These are phyloP conservation scores for Perdita meconis DNA, from an alignment of 2,888 invertebrate genomes.

Conservation along the genomic window DNA sequence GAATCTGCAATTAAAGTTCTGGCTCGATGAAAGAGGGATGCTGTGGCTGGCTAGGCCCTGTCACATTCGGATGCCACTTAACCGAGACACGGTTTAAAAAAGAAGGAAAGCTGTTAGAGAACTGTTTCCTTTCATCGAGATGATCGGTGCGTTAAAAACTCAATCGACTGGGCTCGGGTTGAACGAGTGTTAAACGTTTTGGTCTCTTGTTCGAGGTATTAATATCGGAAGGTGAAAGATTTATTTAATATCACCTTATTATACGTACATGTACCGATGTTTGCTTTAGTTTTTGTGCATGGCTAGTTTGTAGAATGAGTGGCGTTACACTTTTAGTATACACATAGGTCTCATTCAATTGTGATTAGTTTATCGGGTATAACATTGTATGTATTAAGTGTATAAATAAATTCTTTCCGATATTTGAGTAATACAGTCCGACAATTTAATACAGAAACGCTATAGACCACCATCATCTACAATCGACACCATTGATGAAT, in stretches of 20 bases:
- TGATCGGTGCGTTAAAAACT: neutral
- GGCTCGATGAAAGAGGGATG: slow-evolving; percentile 44
- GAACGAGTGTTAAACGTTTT: neutral
- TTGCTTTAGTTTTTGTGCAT: no score
- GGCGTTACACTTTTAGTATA: no score
- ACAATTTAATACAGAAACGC: slow-evolving; percentile 7
- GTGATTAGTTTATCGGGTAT: no score
- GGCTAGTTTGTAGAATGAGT: no score
- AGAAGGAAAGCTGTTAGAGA: slow-evolving; percentile 13
- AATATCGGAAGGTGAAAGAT: no score
- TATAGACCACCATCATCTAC: slow-evolving; percentile 3
- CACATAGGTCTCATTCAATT: no score
- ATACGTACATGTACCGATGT: no score
- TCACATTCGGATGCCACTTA: slow-evolving; percentile 11
- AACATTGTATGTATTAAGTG: no score
- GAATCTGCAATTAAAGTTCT: slow-evolving; percentile 59
- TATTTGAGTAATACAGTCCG: no score
- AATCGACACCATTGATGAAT: slow-evolving; percentile 6
- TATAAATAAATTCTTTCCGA: no score
- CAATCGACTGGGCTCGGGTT: neutral
- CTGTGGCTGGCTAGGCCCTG: slow-evolving; percentile 20
- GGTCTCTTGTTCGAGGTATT: no score
- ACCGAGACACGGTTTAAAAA: neutral
- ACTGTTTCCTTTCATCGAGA: slow-evolving; percentile 25
- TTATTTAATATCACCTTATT: no score